Conservation (phyloP, 2,113 vertebrate species). For the Nothocercus julius region DNA sequence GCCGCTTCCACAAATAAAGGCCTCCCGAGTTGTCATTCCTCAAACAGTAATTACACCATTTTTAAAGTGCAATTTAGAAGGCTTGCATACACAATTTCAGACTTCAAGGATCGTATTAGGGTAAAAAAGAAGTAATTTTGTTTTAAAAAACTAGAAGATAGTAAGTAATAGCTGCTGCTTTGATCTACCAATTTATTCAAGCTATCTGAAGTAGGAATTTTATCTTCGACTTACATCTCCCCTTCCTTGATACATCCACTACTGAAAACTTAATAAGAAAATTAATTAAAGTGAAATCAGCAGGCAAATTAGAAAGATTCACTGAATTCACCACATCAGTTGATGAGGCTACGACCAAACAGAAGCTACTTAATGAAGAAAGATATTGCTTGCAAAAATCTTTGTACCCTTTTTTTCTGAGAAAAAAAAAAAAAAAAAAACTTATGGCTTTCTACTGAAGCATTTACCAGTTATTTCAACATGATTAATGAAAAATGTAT, state of each 20-base stretch:
- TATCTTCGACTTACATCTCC: background rate
- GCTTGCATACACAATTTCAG: background rate
- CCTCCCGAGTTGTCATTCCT: background rate
- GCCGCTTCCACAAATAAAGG: background rate
- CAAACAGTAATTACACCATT: background rate
- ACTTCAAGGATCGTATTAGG: background rate
- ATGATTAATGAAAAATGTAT: background rate
- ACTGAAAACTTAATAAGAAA: background rate
- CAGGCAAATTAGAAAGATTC: background rate
- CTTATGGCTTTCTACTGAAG: background rate
- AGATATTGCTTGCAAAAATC: background rate
- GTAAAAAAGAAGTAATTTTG: background rate
- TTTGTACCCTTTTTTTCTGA: background rate
- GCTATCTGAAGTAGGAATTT: background rate
- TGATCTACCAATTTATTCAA: background rate
- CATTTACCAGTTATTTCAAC: background rate
- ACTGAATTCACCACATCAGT: background rate
- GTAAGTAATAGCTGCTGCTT: background rate
- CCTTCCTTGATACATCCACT: background rate
- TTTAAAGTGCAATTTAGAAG: background rate
- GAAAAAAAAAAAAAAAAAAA: background rate
- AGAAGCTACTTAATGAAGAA: constrained; percentile 18
- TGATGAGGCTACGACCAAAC: background rate
- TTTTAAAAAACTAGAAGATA: background rate
- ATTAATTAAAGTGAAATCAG: background rate